Percentiles rank a stretch among this genome's conserved stretches.
phyloP scores from a whole-genome alignment of 2,797 vertebrate species.

The Linurgus olivaceus region DNA sequence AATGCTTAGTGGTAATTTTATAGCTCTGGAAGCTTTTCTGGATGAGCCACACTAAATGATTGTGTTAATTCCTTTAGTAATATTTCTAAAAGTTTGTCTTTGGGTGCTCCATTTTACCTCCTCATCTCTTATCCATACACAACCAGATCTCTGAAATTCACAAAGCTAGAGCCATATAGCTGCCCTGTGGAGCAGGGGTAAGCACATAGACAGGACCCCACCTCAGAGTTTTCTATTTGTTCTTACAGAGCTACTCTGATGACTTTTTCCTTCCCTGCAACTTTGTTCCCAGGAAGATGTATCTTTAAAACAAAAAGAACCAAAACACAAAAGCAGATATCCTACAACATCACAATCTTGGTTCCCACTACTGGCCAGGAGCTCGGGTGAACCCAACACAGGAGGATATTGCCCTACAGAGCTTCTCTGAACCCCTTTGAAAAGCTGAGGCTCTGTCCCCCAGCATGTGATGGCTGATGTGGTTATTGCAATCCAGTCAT shows the following conservation, averaged over 20 bases:
- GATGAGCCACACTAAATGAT: background rate
- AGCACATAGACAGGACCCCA: background rate
- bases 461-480: rapidly evolving
- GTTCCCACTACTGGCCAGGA: background rate
- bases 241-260: background rate
- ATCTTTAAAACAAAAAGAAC: background rate
- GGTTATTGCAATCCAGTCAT: rapidly evolving
- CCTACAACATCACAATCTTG: background rate
- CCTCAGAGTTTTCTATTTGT: background rate
- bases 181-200: background rate
- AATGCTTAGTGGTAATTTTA: background rate
- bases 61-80: background rate
- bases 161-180: background rate
- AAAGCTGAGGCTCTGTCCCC: background rate
- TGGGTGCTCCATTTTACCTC: background rate
- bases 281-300: background rate
- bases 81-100: background rate
- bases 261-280: background rate
- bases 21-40: background rate
- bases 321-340: background rate
- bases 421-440: background rate
- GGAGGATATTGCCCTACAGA: background rate
- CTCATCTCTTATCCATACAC: background rate
- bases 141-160: background rate
- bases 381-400: background rate